These are phyloP conservation scores for Chloroceryle inda DNA, from an alignment of 2,797 vertebrate genomes.

Conservation along the genomic window DNA sequence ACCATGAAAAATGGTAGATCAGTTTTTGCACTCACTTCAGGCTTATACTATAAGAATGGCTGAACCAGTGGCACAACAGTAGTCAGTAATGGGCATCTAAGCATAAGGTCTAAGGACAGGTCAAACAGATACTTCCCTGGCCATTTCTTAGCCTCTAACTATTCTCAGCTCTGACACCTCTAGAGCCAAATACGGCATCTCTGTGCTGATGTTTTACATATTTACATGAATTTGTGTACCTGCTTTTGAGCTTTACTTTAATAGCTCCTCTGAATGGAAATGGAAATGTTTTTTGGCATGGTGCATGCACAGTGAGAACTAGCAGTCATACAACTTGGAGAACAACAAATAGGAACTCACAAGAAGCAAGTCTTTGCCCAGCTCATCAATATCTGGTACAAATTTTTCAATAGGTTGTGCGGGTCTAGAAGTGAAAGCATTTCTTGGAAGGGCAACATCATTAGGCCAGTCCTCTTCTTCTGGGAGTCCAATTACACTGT, in stretches of 20 bases:
- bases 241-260: background rate
- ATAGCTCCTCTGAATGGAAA: background rate
- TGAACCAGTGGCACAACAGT: background rate
- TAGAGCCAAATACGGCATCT: background rate
- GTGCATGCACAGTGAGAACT: background rate
- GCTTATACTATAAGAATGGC: background rate
- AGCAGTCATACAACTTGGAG: accelerated
- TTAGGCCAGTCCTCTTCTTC: constrained; percentile 95
- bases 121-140: background rate
- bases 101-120: background rate
- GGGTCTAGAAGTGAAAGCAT: constrained; percentile 90
- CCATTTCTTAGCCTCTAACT: background rate
- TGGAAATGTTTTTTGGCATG: background rate
- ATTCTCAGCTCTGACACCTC: background rate
- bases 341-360: constrained; percentile 79
- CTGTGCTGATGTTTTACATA: background rate
- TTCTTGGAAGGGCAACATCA: constrained; percentile 94
- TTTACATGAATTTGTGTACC: background rate
- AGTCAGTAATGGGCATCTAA: background rate
- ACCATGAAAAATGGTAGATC: background rate
- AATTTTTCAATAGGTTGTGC: constrained; percentile 92
- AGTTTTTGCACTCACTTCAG: background rate
- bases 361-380: constrained; percentile 93
- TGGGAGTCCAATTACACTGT: constrained; percentile 93
- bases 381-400: constrained; percentile 94